Conservation (phyloP, 2,888 invertebrate genomes). For the Dasysyrphus tricinctus region DNA sequence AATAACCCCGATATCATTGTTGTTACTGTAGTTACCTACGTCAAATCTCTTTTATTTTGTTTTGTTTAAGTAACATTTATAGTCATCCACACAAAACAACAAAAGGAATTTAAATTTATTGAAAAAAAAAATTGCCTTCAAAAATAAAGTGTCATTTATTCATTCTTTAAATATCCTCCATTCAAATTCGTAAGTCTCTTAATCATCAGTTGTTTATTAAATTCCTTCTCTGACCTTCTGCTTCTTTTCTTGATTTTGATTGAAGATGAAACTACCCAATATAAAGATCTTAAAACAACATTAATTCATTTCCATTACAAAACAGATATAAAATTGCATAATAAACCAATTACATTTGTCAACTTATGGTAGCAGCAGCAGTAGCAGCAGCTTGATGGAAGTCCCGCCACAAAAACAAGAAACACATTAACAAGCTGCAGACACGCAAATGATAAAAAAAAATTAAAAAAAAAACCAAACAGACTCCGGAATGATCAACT, state of each 20-base stretch:
- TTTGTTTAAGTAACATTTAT: not conserved
- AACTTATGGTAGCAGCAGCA: conserved; percentile 35
- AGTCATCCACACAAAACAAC: no score
- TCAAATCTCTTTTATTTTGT: not conserved
- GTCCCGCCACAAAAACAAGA: conserved; percentile 36
- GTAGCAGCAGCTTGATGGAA: not conserved
- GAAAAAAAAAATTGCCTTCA: not conserved
- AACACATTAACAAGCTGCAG: conserved; percentile 30
- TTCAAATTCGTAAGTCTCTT: conserved; percentile 12
- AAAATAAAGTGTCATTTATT: not conserved
- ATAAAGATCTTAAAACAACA: conserved; percentile 59
- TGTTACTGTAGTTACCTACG: not conserved
- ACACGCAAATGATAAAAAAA: conserved; percentile 21
- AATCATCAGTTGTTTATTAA: conserved; percentile 26
- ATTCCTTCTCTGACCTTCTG: conserved; percentile 31
- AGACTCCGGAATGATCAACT: conserved; percentile 12
- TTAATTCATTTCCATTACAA: conserved; percentile 63
- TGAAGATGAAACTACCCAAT: conserved; percentile 52
- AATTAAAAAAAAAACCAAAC: not conserved
- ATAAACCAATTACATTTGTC: conserved; percentile 70
- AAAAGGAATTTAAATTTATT: not conserved
- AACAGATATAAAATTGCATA: conserved; percentile 68
- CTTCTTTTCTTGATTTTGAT: conserved; percentile 9
- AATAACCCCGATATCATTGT: no score
- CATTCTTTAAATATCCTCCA: not conserved